These are phyloP conservation scores for Cervus canadensis DNA, from an alignment of 2,113 vertebrate genomes.

Conservation along the genomic window DNA sequence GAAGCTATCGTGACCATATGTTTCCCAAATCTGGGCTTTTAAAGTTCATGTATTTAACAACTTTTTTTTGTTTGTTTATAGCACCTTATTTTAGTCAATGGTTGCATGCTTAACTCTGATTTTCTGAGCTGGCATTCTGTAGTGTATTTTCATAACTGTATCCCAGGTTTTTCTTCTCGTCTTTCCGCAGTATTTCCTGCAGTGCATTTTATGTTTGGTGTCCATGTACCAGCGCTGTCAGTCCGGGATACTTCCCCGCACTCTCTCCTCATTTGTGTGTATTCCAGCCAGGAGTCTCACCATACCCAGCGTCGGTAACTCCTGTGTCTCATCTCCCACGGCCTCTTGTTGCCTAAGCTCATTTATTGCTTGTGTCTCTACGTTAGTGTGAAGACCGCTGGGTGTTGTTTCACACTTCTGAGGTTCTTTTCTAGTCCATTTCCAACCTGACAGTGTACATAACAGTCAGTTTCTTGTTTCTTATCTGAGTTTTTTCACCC, in stretches of 20 bases:
- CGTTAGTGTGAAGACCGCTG: neutral
- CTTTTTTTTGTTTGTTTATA: neutral
- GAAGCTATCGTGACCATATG: neutral
- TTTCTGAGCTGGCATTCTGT: neutral
- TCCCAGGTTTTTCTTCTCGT: neutral
- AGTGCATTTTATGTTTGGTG: neutral
- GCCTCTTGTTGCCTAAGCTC: neutral
- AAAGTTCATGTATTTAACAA: neutral
- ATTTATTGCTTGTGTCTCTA: neutral
- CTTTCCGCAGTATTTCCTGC: neutral
- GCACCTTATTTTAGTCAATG: neutral
- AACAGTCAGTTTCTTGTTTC: neutral
- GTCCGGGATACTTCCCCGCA: accelerated
- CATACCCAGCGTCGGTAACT: too few species aligned
- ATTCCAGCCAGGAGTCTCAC: neutral
- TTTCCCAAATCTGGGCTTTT: neutral
- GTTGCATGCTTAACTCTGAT: neutral
- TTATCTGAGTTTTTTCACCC: neutral
- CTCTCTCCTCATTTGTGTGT: neutral
- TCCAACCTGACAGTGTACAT: neutral
- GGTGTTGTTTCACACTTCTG: neutral
- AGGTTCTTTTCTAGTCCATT: neutral
- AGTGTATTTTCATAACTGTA: neutral
- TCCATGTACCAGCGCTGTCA: neutral
- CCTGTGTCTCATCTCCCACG: accelerated